Evolutionary conservation across 37 sponge, comb jelly and placozoan genomes (phyloP).

Genomic region (Hexactinellida sp.): DNA sequence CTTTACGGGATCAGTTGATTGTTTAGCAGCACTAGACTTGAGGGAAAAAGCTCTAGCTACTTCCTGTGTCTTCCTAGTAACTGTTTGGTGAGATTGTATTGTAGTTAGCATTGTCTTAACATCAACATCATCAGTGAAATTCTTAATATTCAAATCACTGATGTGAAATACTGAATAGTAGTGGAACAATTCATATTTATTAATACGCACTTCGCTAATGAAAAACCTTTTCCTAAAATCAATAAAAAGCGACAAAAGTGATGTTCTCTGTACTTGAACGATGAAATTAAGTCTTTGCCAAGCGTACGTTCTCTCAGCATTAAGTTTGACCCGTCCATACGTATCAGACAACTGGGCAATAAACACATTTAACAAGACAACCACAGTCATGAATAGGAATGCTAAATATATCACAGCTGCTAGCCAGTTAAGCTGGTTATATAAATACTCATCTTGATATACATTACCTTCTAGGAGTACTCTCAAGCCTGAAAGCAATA

Average conservation of each 20-base stretch:
- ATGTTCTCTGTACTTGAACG: background rate
- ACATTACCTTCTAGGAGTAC: background rate
- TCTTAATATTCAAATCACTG: slow-evolving; percentile 13
- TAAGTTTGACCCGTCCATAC: background rate
- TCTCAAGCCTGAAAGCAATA: background rate
- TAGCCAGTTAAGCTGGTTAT: background rate
- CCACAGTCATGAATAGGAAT: background rate
- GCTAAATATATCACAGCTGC: background rate
- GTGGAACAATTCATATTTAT: background rate
- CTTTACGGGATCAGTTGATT: background rate
- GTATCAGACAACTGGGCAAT: slow-evolving; percentile 6
- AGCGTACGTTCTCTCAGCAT: background rate
- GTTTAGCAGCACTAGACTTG: background rate
- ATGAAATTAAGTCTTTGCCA: slow-evolving; percentile 11
- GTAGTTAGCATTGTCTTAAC: background rate
- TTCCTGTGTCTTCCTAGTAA: background rate
- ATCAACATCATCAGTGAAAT: background rate
- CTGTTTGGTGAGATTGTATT: background rate
- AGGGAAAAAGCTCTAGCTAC: background rate
- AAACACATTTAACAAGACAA: background rate
- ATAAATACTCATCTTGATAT: background rate
- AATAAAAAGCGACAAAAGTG: background rate
- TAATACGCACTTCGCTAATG: background rate
- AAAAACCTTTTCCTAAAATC: background rate
- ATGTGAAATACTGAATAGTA: background rate